Evolutionary conservation across 2,797 vertebrate species (phyloP).

Genomic region (Crocodylus rhombifer): DNA sequence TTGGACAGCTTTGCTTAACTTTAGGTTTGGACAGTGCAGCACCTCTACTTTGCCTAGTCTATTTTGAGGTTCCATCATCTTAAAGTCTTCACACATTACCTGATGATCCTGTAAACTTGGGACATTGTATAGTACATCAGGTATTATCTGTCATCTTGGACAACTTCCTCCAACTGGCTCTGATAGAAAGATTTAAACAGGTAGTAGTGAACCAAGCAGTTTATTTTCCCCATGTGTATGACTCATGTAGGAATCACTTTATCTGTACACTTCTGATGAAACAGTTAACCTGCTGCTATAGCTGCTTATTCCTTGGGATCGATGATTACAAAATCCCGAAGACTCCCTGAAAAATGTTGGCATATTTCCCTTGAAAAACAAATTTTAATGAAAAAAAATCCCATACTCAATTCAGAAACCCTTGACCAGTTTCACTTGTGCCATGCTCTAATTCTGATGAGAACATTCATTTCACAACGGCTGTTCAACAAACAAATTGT

Average conservation of each 20-base stretch:
- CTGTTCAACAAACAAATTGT: background rate
- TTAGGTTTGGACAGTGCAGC: background rate
- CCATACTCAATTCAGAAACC: no score
- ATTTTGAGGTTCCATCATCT: background rate
- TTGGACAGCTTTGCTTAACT: background rate
- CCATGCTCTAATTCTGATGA: no score
- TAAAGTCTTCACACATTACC: background rate
- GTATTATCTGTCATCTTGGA: background rate
- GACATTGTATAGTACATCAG: background rate
- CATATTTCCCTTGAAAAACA: no score
- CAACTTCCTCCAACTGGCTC: background rate
- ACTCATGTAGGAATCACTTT: background rate
- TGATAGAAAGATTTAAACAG: background rate
- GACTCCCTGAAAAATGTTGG: background rate
- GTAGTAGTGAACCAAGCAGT: background rate
- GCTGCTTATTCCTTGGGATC: background rate
- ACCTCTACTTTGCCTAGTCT: background rate
- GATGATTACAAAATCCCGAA: background rate
- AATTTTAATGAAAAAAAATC: no score
- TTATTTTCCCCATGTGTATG: background rate
- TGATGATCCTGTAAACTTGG: background rate
- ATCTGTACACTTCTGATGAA: background rate
- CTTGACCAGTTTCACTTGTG: no score
- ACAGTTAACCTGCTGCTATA: background rate
- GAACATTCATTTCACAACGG: no score